Conservation (phyloP, 2,797 vertebrate species). For the Poecilia wingei region DNA sequence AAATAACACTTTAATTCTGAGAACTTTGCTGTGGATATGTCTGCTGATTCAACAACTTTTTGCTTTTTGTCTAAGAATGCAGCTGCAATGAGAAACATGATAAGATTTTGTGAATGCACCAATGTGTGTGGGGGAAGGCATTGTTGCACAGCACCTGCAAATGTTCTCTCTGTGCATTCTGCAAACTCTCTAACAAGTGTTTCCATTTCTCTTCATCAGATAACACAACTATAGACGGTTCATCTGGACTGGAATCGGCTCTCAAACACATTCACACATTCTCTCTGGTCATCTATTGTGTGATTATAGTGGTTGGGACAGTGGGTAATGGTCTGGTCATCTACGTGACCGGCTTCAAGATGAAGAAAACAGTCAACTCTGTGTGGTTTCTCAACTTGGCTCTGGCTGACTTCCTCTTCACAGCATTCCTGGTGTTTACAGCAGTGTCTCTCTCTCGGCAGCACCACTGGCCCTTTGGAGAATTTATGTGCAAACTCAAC, state of each 20-base stretch:
- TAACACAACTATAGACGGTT: rapidly evolving
- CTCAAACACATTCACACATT: rapidly evolving
- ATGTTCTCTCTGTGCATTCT: not conserved
- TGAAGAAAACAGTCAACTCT: constrained; percentile 70
- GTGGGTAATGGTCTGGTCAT: constrained; percentile 53
- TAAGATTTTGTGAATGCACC: constrained; percentile 1
- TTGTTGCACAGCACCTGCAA: not conserved
- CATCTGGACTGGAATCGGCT: rapidly evolving
- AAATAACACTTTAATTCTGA: not conserved
- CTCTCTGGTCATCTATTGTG: constrained; percentile 40
- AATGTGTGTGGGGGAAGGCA: not conserved
- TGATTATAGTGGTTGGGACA: constrained; percentile 54
- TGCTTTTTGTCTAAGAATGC: not conserved
- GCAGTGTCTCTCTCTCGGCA: constrained; percentile 14
- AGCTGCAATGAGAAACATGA: not conserved
- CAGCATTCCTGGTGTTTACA: constrained; percentile 50
- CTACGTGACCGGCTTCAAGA: constrained; percentile 76
- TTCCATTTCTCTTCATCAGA: constrained; percentile 13
- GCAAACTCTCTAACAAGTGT: not conserved
- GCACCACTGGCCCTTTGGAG: constrained; percentile 55
- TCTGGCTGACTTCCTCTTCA: constrained; percentile 78
- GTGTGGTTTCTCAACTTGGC: constrained; percentile 80
- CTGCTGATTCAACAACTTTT: not conserved
- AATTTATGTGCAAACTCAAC: constrained; percentile 64
- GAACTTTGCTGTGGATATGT: not conserved